phyloP scores from a whole-genome alignment of 2,888 invertebrate genomes.

The Drosophila recens region DNA sequence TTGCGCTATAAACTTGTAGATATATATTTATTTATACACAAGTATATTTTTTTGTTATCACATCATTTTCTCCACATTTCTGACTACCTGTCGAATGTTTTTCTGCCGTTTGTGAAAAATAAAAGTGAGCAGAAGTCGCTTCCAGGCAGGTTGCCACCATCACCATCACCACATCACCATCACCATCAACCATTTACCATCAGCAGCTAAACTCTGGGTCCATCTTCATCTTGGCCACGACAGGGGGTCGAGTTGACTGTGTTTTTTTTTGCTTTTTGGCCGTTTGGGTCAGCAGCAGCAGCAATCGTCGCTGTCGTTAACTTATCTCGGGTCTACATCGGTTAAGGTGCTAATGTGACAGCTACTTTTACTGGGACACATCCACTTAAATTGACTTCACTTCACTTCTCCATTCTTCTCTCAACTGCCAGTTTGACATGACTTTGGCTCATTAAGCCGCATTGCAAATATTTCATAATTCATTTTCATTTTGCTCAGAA shows the following conservation, averaged over 20 bases:
- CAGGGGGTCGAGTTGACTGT: conserved; percentile 52
- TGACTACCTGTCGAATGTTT: conserved; percentile 75
- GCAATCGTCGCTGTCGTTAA: conserved; percentile 64
- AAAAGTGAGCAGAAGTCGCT: conserved; percentile 72
- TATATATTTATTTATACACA: conserved; percentile 23
- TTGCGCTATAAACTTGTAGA: conserved; percentile 58
- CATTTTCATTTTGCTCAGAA: conserved; percentile 50
- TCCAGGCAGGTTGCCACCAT: conserved; percentile 54
- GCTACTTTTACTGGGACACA: conserved; percentile 66
- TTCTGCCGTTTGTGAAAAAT: conserved; percentile 72
- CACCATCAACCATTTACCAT: conserved; percentile 43
- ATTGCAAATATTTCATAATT: conserved; percentile 76
- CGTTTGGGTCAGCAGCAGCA: conserved; percentile 45
- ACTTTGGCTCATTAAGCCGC: conserved; percentile 63
- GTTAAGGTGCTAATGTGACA: conserved; percentile 80
- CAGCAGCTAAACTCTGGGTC: conserved; percentile 13
- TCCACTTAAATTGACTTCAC: conserved; percentile 29
- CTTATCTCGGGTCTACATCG: conserved; percentile 77
- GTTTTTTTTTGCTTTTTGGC: conserved; percentile 9
- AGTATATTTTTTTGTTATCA: conserved; percentile 63
- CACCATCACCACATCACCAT: conserved; percentile 15
- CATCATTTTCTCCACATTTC: conserved; percentile 69
- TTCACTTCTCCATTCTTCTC: conserved; percentile 9
- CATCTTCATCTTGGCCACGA: conserved; percentile 44
- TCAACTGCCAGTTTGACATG: conserved; percentile 13